phyloP scores from a whole-genome alignment of 2,113 vertebrate species.

The Peucedramus taeniatus region DNA sequence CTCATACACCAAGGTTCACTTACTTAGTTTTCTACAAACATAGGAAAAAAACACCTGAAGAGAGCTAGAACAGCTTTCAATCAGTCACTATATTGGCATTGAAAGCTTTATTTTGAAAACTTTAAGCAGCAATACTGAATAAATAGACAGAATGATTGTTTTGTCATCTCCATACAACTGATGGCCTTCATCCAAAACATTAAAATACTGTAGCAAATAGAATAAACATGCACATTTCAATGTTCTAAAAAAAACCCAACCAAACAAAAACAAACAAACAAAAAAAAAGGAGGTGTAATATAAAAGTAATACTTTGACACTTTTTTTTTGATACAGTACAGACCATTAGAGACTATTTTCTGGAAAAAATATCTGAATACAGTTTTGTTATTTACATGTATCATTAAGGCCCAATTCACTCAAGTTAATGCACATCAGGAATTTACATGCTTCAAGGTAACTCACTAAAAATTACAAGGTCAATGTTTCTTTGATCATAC shows the following conservation, averaged over 20 bases:
- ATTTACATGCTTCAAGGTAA: conserved; percentile 43
- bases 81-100: conserved; percentile 46
- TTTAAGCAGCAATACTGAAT: conserved; percentile 74
- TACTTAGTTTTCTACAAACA: conserved; percentile 58
- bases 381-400: conserved; percentile 59
- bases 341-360: conserved; percentile 41
- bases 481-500: neutral
- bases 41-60: conserved; percentile 56
- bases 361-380: conserved; percentile 56
- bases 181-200: conserved; percentile 72
- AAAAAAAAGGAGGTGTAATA: neutral
- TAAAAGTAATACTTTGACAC: conserved; percentile 66
- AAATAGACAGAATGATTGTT: conserved; percentile 73
- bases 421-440: conserved; percentile 64
- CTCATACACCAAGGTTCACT: conserved; percentile 55
- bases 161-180: conserved; percentile 67
- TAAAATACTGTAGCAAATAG: conserved; percentile 67
- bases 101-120: conserved; percentile 67
- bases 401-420: conserved; percentile 73
- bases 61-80: conserved; percentile 57
- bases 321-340: conserved; percentile 44
- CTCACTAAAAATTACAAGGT: neutral
- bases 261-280: neutral
- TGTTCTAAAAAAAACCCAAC: neutral
- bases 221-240: conserved; percentile 64